Evolutionary conservation across 1,140 invertebrate species (phyloP).

Genomic region (Saccostrea echinata): DNA sequence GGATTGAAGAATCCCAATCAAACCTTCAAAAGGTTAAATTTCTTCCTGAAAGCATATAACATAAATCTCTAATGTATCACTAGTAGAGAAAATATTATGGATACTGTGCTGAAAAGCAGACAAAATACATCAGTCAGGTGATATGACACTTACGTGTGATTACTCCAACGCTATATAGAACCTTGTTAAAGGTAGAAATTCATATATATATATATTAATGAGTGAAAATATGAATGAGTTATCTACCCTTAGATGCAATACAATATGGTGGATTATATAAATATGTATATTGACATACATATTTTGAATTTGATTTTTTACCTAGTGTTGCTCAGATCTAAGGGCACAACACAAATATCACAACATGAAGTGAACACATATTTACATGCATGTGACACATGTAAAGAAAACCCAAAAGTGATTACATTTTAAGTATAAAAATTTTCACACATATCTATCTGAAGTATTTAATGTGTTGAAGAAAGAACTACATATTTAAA

Average conservation of each 20-base stretch:
- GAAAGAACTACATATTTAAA: too few relatives aligned
- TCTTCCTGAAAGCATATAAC: constrained; percentile 34
- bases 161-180: constrained; percentile 14
- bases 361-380: neutral
- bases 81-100: constrained; percentile 29
- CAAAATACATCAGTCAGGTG: neutral
- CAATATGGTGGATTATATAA: neutral
- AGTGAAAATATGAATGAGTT: neutral
- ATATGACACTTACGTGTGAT: neutral
- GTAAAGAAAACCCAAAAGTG: neutral
- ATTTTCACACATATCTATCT: too few relatives aligned
- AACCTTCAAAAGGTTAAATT: constrained; percentile 34
- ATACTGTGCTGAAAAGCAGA: neutral
- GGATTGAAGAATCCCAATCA: neutral
- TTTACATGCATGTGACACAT: neutral
- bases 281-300: neutral
- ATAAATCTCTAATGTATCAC: neutral
- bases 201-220: constrained; percentile 1
- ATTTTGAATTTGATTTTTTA: neutral
- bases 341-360: constrained; percentile 6
- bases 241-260: neutral
- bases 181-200: constrained; percentile 13
- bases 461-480: too few relatives aligned
- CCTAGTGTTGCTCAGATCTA: constrained; percentile 3
- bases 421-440: too few relatives aligned